Evolutionary conservation across 2,797 vertebrate species (phyloP).

Genomic region (Iguana delicatissima): DNA sequence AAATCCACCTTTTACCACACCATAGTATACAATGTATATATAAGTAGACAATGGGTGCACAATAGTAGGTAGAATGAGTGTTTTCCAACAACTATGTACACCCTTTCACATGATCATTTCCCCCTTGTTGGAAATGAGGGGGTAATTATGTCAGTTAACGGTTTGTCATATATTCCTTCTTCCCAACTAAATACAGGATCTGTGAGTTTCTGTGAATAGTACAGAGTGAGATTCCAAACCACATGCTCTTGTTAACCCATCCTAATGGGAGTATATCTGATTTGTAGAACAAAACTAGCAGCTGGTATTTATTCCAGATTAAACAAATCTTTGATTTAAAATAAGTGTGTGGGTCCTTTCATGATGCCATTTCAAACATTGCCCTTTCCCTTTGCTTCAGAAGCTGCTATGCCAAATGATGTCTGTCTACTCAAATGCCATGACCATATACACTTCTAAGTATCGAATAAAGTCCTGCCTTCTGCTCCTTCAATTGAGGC

Average conservation of each 20-base stretch:
- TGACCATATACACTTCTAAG: background rate
- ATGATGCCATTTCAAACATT: background rate
- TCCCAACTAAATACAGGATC: background rate
- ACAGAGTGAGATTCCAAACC: background rate
- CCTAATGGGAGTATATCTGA: background rate
- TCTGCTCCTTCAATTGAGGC: background rate
- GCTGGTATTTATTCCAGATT: background rate
- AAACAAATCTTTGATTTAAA: constrained; percentile 25
- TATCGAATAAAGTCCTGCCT: constrained; percentile 7
- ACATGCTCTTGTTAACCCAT: background rate
- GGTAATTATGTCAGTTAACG: background rate
- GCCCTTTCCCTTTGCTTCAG: background rate
- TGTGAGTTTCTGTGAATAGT: background rate
- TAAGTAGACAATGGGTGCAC: background rate
- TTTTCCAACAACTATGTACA: background rate
- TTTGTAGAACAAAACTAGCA: background rate
- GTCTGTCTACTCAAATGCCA: constrained; percentile 14
- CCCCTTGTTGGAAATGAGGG: no score
- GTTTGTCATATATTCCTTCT: no score
- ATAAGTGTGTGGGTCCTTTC: background rate
- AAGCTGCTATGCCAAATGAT: background rate
- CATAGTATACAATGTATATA: background rate
- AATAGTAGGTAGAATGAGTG: no score
- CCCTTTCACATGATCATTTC: background rate
- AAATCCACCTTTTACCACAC: background rate